phyloP scores from a whole-genome alignment of 1,140 invertebrate genomes.

The Tribolium castaneum region DNA sequence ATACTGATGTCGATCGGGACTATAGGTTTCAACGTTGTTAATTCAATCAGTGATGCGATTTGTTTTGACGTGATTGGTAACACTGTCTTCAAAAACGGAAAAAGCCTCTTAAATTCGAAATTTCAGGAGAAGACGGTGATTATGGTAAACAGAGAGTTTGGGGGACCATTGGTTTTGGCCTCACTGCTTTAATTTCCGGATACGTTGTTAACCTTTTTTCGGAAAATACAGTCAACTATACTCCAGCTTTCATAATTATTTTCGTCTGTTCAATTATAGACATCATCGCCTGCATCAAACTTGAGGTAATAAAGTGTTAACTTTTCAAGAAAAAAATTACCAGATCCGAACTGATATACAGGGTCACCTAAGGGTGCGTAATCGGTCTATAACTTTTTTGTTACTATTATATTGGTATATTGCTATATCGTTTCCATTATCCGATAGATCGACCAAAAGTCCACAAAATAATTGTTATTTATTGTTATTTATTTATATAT shows the following conservation, averaged over 20 bases:
- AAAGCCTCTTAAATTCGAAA: background rate
- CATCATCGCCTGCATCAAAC: conserved; percentile 71
- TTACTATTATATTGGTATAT: too few species aligned
- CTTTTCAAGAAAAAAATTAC: background rate
- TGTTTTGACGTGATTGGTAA: conserved; percentile 83
- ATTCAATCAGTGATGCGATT: conserved; percentile 82
- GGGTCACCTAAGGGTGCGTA: too few species aligned
- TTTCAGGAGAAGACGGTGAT: conserved; percentile 69
- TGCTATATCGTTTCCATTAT: too few species aligned
- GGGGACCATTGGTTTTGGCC: conserved; percentile 82
- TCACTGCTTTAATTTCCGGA: conserved; percentile 75
- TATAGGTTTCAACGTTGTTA: conserved; percentile 81
- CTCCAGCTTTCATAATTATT: conserved; percentile 76
- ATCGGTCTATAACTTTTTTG: too few species aligned
- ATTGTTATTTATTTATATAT: too few species aligned
- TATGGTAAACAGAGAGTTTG: conserved; percentile 83
- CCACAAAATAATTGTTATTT: too few species aligned
- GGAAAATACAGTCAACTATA: conserved; percentile 71
- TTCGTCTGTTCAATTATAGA: conserved; percentile 72
- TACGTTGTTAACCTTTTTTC: conserved; percentile 72
- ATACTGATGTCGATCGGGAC: conserved; percentile 76
- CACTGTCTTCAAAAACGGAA: background rate
- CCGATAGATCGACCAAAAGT: too few species aligned
- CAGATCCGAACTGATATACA: too few species aligned
- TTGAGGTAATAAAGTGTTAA: conserved; percentile 67